These are phyloP conservation scores for Andrena fulva DNA, from an alignment of 2,888 invertebrate species.

Conservation along the genomic window DNA sequence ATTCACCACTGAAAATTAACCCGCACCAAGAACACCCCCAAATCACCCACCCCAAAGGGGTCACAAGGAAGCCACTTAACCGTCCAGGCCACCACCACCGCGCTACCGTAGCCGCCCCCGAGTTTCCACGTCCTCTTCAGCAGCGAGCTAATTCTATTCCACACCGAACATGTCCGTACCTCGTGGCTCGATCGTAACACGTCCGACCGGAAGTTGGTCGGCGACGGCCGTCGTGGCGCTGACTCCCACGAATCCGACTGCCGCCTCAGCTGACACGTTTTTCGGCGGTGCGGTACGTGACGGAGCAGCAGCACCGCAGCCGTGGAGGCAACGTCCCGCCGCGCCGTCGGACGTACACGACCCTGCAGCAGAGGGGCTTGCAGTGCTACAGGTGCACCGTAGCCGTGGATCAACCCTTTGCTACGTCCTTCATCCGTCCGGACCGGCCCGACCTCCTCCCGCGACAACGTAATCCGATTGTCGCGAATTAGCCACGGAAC, in stretches of 20 bases:
- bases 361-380: slow-evolving; percentile 34
- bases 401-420: not conserved
- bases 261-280: slow-evolving; percentile 54
- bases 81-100: not conserved
- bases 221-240: slow-evolving; percentile 26
- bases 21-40: not conserved
- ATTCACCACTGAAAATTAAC: not conserved
- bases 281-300: slow-evolving; percentile 41
- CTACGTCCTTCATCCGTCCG: slow-evolving; percentile 19
- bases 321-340: not conserved
- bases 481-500: slow-evolving; percentile 38
- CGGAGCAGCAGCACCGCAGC: not conserved
- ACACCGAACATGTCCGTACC: slow-evolving; percentile 5
- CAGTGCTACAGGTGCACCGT: slow-evolving; percentile 69
- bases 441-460: slow-evolving; percentile 17
- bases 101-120: not conserved
- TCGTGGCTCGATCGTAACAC: slow-evolving; percentile 8
- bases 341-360: slow-evolving; percentile 15
- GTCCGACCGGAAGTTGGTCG: not conserved
- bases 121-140: not conserved
- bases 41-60: not conserved
- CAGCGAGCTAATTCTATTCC: slow-evolving; percentile 24
- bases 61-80: not conserved
- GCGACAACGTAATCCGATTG: slow-evolving; percentile 48
- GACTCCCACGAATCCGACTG: slow-evolving; percentile 41